Conservation (phyloP, 1,140 invertebrate species). For the Helicoverpa zea region DNA sequence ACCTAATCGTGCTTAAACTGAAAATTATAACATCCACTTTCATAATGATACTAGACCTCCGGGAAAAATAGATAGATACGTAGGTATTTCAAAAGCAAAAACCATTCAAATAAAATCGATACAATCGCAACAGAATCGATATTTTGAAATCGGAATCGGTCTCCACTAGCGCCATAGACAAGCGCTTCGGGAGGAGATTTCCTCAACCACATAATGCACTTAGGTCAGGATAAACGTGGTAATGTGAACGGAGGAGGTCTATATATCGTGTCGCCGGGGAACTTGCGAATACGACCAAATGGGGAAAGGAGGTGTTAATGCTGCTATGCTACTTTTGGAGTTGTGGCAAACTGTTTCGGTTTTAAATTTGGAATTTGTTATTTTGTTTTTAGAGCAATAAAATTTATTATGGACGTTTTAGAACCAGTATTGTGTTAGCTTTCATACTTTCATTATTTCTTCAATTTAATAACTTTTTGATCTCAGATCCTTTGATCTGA, state of each 20-base stretch:
- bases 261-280: conserved; percentile 17
- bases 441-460: too few species aligned
- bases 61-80: not conserved
- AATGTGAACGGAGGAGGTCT: conserved; percentile 34
- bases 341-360: not conserved
- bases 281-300: conserved; percentile 12
- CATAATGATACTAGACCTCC: too few species aligned
- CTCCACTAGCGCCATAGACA: conserved; percentile 12
- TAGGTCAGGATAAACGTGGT: conserved; percentile 49
- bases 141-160: conserved; percentile 7
- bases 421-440: too few species aligned
- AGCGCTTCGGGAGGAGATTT: conserved; percentile 48
- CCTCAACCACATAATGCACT: conserved; percentile 53
- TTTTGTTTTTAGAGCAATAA: not conserved
- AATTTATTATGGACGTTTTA: not conserved
- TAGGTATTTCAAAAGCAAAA: not conserved
- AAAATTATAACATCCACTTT: too few species aligned
- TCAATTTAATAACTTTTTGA: too few species aligned
- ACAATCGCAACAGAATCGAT: not conserved
- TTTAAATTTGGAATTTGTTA: not conserved
- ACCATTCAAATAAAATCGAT: not conserved
- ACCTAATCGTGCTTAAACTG: too few species aligned
- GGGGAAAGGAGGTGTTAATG: not conserved
- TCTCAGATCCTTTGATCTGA: too few species aligned
- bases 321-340: not conserved